phyloP scores from a whole-genome alignment of 1,140 invertebrate genomes.

The Scaptomyza pallida region DNA sequence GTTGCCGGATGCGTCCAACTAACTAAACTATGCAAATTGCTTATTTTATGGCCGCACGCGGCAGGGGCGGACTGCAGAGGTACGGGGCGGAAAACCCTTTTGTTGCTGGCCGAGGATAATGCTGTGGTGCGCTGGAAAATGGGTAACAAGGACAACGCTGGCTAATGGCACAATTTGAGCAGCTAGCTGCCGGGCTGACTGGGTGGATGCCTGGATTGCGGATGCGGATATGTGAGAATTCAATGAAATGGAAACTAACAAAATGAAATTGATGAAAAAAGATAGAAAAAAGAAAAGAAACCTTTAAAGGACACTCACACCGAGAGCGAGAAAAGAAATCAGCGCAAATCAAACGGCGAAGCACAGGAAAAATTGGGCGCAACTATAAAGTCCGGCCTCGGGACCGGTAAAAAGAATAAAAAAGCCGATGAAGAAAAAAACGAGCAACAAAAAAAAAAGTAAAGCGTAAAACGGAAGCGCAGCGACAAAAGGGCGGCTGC shows the following conservation, averaged over 20 bases:
- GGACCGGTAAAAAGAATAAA: constrained; percentile 38
- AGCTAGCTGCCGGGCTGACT: constrained; percentile 65
- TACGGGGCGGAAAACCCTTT: constrained; percentile 28
- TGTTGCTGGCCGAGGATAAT: constrained; percentile 38
- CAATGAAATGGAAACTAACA: constrained; percentile 83
- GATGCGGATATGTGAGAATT: constrained; percentile 78
- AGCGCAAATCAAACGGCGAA: constrained; percentile 78
- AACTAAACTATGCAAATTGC: constrained; percentile 82
- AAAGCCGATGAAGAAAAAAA: constrained; percentile 20
- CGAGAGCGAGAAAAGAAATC: constrained; percentile 61
- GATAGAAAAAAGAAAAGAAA: constrained; percentile 47
- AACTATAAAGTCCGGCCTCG: constrained; percentile 36
- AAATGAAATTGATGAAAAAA: constrained; percentile 73
- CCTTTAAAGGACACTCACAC: constrained; percentile 69
- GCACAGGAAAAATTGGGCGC: constrained; percentile 73
- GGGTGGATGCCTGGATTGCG: constrained; percentile 43
- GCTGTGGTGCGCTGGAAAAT: constrained; percentile 15
- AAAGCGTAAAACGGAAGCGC: constrained; percentile 72
- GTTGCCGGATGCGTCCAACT: constrained; percentile 74
- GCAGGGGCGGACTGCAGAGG: neutral
- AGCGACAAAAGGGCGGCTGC: constrained; percentile 74
- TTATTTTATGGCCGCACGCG: constrained; percentile 69
- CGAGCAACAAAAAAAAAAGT: constrained; percentile 8
- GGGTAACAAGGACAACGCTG: constrained; percentile 60
- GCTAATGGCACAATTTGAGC: constrained; percentile 79